phyloP scores from a whole-genome alignment of 2,888 invertebrate genomes.

The Chrysina gloriosa region DNA sequence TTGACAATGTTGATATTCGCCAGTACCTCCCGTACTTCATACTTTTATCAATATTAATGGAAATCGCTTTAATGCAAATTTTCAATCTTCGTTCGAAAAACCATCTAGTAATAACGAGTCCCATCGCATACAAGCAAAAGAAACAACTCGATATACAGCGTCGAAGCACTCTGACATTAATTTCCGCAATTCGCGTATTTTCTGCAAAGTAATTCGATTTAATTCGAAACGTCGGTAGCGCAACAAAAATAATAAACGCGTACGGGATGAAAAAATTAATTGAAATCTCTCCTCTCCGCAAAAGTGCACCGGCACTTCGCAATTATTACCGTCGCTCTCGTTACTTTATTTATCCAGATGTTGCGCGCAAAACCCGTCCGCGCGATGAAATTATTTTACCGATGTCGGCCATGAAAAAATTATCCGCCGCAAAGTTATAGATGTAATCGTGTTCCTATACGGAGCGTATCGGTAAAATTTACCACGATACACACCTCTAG shows the following conservation, averaged over 20 bases:
- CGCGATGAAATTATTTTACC: not conserved
- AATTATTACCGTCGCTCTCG: not conserved
- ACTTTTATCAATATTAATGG: too few species aligned
- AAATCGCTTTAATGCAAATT: too few species aligned
- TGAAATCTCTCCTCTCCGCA: constrained; percentile 15
- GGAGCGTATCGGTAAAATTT: not conserved
- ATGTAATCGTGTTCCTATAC: not conserved
- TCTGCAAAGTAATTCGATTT: constrained; percentile 29
- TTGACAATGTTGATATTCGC: too few species aligned
- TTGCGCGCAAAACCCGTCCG: not conserved
- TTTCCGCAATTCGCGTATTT: constrained; percentile 20
- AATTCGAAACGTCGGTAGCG: constrained; percentile 9
- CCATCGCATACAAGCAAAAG: too few species aligned
- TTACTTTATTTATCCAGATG: constrained; percentile 12
- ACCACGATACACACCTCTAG: too few species aligned
- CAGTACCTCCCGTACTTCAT: too few species aligned
- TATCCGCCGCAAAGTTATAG: too few species aligned
- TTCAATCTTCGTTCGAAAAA: too few species aligned
- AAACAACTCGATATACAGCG: too few species aligned
- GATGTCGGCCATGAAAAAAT: too few species aligned
- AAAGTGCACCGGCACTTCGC: constrained; percentile 25
- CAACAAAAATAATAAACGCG: not conserved
- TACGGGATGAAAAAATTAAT: constrained; percentile 23
- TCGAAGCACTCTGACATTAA: constrained; percentile 7
- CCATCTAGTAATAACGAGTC: too few species aligned